These are phyloP conservation scores for Lipotes vexillifer DNA, from an alignment of 2,113 vertebrate genomes.

Conservation along the genomic window DNA sequence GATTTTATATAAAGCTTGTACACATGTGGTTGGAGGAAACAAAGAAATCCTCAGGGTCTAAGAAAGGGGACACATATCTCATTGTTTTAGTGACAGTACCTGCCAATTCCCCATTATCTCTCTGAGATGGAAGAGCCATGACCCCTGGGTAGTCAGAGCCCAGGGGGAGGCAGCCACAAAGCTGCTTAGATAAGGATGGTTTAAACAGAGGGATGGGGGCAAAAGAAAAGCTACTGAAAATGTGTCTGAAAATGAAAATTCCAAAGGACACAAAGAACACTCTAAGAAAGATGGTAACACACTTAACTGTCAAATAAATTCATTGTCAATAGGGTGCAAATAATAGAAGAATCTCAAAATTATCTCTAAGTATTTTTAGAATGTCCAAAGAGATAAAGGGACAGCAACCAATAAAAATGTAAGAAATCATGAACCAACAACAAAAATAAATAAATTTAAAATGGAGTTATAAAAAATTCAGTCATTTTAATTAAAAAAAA, in stretches of 20 bases:
- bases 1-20: neutral
- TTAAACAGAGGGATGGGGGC: neutral
- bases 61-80: neutral
- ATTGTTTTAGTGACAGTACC: neutral
- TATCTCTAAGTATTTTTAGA: neutral
- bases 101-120: neutral
- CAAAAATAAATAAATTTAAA: neutral
- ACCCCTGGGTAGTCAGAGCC: neutral
- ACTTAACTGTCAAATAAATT: neutral
- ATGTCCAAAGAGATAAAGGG: neutral
- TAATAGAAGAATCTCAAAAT: neutral
- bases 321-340: neutral
- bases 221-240: neutral
- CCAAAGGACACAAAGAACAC: neutral
- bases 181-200: neutral
- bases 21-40: neutral
- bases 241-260: neutral
- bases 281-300: neutral
- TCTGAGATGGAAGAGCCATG: neutral
- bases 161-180: neutral
- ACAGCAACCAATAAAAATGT: neutral
- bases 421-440: neutral
- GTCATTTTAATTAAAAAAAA: neutral
- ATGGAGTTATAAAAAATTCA: neutral
- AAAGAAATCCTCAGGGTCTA: neutral